These are phyloP conservation scores for Tenthredo amoena DNA, from an alignment of 2,888 invertebrate genomes.

Conservation along the genomic window DNA sequence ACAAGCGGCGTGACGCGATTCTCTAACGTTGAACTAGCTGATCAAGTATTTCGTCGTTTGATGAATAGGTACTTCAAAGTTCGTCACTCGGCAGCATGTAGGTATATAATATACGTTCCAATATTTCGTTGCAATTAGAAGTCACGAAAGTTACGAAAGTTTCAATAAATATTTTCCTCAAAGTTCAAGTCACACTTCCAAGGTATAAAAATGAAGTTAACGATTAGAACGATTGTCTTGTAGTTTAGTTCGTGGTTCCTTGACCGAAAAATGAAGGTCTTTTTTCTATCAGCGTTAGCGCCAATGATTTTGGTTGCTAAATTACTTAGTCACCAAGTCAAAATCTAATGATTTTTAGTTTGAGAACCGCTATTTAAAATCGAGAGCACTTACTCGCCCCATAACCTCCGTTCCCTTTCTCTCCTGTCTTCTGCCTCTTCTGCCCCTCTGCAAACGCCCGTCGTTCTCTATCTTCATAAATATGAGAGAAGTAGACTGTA, in stretches of 20 bases:
- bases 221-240: not conserved
- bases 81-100: not conserved
- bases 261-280: too few relatives aligned
- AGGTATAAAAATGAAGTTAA: too few relatives aligned
- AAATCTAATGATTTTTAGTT: not conserved
- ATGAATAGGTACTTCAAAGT: not conserved
- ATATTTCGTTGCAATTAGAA: not conserved
- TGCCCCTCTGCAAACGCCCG: slow-evolving; percentile 53
- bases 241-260: not conserved
- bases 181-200: not conserved
- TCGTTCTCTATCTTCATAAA: slow-evolving; percentile 72
- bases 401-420: slow-evolving; percentile 65
- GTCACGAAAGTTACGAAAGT: not conserved
- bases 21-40: not conserved
- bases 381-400: slow-evolving; percentile 74
- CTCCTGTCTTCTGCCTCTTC: slow-evolving; percentile 53
- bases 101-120: not conserved
- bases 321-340: not conserved
- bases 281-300: not conserved
- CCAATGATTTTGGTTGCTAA: not conserved
- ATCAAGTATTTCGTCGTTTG: slow-evolving; percentile 26
- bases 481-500: slow-evolving; percentile 62
- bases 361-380: slow-evolving; percentile 69
- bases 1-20: not conserved
- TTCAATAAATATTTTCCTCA: not conserved